Conservation (phyloP, 2,888 invertebrate species). For the Himalopsyche japonica region DNA sequence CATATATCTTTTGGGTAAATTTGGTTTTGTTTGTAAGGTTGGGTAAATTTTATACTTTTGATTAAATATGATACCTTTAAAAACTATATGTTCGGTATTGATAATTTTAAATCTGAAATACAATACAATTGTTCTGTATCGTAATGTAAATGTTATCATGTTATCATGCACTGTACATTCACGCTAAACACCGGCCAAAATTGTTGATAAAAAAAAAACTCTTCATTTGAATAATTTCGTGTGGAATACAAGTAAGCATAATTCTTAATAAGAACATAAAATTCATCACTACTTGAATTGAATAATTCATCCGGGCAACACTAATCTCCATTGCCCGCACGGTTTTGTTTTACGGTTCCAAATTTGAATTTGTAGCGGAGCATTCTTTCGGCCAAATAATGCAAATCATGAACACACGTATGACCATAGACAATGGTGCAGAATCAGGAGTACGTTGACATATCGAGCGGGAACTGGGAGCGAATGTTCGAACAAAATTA, state of each 20-base stretch:
- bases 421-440: neutral
- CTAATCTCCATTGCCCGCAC: neutral
- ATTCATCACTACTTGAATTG: neutral
- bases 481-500: constrained; percentile 17
- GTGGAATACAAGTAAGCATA: neutral
- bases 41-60: no score
- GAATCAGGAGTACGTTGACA: neutral
- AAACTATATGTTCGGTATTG: no score
- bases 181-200: neutral
- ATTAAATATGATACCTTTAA: no score
- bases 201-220: neutral
- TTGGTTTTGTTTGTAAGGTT: no score
- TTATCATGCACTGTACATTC: neutral
- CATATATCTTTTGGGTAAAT: no score
- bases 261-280: neutral
- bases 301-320: neutral
- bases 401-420: neutral
- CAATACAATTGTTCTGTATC: no score
- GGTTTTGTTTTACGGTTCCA: neutral
- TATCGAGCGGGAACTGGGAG: neutral
- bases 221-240: neutral
- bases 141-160: no score
- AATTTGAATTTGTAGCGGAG: neutral
- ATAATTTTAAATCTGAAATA: no score
- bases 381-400: neutral